A percentile compares a stretch with the other conserved stretches of the same genome.
Conservation (phyloP, 1,140 invertebrate species). For the Sinonovacula constricta region DNA sequence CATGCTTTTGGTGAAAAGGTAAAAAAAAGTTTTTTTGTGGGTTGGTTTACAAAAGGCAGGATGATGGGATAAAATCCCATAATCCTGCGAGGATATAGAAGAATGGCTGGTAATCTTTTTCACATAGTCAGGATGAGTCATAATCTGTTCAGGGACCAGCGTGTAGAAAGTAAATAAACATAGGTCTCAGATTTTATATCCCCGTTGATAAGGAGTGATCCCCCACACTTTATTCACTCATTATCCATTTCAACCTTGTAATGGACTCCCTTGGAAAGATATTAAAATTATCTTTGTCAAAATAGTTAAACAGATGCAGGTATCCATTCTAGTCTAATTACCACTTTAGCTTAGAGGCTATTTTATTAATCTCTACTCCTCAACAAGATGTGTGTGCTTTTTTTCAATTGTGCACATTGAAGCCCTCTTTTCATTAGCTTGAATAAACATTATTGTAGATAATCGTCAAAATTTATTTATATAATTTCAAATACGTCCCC, state of each 20-base stretch:
- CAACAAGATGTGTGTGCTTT: too few relatives aligned
- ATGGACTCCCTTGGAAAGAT: not conserved
- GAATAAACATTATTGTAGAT: constrained; percentile 52
- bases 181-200: not conserved
- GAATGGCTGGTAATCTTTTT: too few relatives aligned
- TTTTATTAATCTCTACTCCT: too few relatives aligned
- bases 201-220: not conserved
- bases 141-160: too few relatives aligned
- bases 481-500: constrained; percentile 39
- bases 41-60: too few relatives aligned
- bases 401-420: not conserved
- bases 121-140: too few relatives aligned
- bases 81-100: too few relatives aligned
- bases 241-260: not conserved
- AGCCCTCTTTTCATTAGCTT: constrained; percentile 38
- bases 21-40: too few relatives aligned
- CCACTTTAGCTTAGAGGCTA: constrained; percentile 36
- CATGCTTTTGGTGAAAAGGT: too few relatives aligned
- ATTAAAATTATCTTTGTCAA: constrained; percentile 51
- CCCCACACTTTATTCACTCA: not conserved
- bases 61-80: too few relatives aligned
- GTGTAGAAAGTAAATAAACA: not conserved
- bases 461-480: constrained; percentile 45
- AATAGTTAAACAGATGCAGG: constrained; percentile 51
- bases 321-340: constrained; percentile 52